Evolutionary conservation across 1,140 invertebrate species (phyloP), one percentile per base, ranked within the genome.

Genomic region (Glomeris maerens): DNA sequence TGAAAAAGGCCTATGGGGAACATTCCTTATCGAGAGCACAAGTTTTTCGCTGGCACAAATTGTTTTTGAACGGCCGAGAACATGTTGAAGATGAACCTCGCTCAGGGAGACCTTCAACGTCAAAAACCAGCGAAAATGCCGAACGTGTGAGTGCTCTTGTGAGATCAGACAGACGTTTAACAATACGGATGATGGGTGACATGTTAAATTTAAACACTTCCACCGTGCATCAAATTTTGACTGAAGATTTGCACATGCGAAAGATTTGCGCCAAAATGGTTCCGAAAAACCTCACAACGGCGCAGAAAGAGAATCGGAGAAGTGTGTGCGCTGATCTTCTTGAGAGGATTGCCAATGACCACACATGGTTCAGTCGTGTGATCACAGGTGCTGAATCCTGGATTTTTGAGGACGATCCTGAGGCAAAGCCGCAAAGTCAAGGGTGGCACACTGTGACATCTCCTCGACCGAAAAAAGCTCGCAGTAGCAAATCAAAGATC

Each of bases 21-120:
- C 21, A 28, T 14, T 50, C 55, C 27, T 27, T 48, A 38, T 53
- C 53, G 28, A 36, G 46, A 41, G 22, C 47, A 42, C 45, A 45
- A 13, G 27, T 59, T 25, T 57, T 46, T 52, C 58, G 58, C 57
- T 3, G 45, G 49, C 2, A 57, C 60, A 22, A 46, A 21, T 21
- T 21, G n/a, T 50, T 50, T 47, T 26, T 17, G 10, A 52, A 61
- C 28, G 57, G 60, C 21, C 27, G 28, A n/a, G 45, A 59, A 25
- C 20, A 41, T 13, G 40, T 59, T 22, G 29, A 23, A 20, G 49
- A 46, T 31, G 2, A 42, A 49, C 10, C 40, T 50, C 14, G 49
- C 50, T 3, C 53, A 59, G 41, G 53, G 41, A 42, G 41, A 42
- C 41, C 41, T 42, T 42, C 41, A 42, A 42, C 41, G 7, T 10